phyloP scores from a whole-genome alignment of 1,140 invertebrate species.

The Drosophila prosaltans region DNA sequence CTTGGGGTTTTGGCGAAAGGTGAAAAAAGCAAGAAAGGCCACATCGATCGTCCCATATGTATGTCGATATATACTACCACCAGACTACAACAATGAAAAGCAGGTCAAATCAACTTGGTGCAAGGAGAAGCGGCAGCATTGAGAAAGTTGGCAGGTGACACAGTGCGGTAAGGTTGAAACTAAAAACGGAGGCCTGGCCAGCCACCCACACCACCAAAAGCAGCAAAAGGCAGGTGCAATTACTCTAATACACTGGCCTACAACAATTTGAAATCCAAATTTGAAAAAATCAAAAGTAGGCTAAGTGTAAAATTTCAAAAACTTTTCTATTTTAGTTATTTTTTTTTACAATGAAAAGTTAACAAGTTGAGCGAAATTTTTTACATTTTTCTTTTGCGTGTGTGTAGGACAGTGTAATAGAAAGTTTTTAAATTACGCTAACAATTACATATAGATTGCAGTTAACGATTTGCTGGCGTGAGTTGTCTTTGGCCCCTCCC shows the following conservation, averaged over 20 bases:
- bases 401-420: too few relatives aligned
- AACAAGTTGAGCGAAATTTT: too few relatives aligned
- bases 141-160: constrained; percentile 19
- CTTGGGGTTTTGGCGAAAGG: neutral
- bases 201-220: neutral
- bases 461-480: constrained; percentile 54
- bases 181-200: neutral
- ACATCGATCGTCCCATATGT: constrained; percentile 39
- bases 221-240: constrained; percentile 5
- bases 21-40: constrained; percentile 12
- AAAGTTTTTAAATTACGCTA: neutral
- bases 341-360: too few relatives aligned
- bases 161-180: neutral
- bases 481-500: neutral
- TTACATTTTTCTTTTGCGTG: too few relatives aligned
- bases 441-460: constrained; percentile 31
- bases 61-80: too few relatives aligned
- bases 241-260: too few relatives aligned
- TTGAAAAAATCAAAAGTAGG: too few relatives aligned
- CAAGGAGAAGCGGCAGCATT: neutral
- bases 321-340: too few relatives aligned
- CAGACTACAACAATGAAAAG: constrained; percentile 14
- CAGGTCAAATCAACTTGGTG: constrained; percentile 28
- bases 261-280: neutral
- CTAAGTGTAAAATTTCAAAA: too few relatives aligned